Evolutionary conservation across 2,888 invertebrate genomes (phyloP), one percentile per base, ranked within the genome.

Genomic region (Carterocephalus palaemon): DNA sequence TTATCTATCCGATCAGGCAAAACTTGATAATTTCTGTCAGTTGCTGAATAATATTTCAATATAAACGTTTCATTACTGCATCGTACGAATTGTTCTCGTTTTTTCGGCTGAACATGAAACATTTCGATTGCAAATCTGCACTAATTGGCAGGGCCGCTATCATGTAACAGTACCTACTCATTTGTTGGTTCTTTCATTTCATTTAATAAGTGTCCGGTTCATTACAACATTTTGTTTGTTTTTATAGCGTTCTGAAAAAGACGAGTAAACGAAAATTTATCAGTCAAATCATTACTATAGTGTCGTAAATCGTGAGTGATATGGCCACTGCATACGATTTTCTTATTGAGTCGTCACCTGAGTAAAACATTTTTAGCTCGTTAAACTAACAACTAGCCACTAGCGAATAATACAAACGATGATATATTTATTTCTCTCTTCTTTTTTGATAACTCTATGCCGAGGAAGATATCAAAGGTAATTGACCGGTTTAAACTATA

Each of bases 1-100:
- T 3, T 22, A 22, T n/a, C 6, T 26, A 28, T 20, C 15, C 28
- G 22, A 28, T 28, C 13, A 7, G 31, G 9, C 33, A n/a, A n/a
- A n/a, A n/a, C n/a, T n/a, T n/a, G n/a, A n/a, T n/a, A n/a, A n/a
- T n/a, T n/a, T n/a, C n/a, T n/a, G n/a, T n/a, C n/a, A n/a, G n/a
- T n/a, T 20, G 26, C 42, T 33, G n/a, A 24, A 36, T 22, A 29
- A 38, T 46, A 33, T 42, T 28, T 38, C 26, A 39, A 39, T 41
- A 46, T 28, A 22, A 33, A 46, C 26, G 22, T 46, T 38, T 46
- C 26, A 37, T 37, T 36, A 24, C 33, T 23, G 29, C 29, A 29
- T 29, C 13, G 43, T 23, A 43, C 29, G 23, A 28, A 20, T 28
- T 10, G 29, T 23, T 37, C 31, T 31, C 23, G 24, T 37, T 31